Conservation (phyloP, 2,113 vertebrate genomes). For the Litocranius walleri region DNA sequence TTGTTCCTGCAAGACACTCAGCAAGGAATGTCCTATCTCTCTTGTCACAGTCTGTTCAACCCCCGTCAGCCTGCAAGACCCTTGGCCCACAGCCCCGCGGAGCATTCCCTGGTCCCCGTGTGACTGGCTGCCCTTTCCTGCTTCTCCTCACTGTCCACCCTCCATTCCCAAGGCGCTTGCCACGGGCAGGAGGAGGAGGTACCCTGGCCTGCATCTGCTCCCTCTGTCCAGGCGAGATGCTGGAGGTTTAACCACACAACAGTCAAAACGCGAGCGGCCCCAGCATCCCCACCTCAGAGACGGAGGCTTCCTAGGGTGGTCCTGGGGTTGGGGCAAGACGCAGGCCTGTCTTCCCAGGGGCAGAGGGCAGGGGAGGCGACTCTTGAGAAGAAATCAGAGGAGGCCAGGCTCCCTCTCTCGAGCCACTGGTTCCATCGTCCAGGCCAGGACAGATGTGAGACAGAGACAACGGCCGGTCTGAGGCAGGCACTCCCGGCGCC, state of each 20-base stretch:
- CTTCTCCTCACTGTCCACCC: background rate
- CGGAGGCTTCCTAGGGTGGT: background rate
- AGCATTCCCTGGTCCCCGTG: background rate
- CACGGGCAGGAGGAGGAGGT: rapidly evolving
- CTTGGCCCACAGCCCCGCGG: rapidly evolving
- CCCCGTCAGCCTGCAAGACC: background rate
- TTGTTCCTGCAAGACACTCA: background rate
- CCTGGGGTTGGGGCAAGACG: background rate
- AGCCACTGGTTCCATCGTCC: background rate
- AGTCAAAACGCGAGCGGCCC: background rate
- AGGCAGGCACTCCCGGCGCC: background rate
- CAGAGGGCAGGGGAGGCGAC: background rate
- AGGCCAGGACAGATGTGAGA: background rate
- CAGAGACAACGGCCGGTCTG: rapidly evolving
- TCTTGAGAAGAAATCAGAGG: background rate
- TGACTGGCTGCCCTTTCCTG: background rate
- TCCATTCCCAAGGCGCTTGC: rapidly evolving
- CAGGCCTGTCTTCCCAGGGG: background rate
- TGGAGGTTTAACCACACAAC: background rate
- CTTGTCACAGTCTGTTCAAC: rapidly evolving
- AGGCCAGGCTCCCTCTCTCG: background rate
- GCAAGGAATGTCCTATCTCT: background rate
- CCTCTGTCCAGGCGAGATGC: background rate
- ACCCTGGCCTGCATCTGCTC: background rate
- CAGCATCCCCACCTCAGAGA: background rate